phyloP scores from a whole-genome alignment of 2,888 invertebrate genomes.

The Epirrhoe alternata region DNA sequence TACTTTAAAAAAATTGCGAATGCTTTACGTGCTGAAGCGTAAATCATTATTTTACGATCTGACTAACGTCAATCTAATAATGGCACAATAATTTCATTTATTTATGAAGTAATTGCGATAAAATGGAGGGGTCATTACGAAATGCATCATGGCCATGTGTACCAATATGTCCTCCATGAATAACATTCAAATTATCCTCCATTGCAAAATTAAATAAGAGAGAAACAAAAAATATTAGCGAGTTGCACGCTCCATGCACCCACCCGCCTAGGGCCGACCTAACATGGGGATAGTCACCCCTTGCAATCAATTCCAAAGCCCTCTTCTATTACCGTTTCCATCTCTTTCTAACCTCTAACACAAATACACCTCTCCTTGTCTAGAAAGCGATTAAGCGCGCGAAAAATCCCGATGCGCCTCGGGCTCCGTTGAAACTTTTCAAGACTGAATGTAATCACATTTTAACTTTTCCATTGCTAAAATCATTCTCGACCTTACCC shows the following conservation, averaged over 20 bases:
- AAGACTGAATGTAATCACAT: slow-evolving; percentile 65
- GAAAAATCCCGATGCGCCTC: slow-evolving; percentile 67
- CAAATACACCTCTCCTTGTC: slow-evolving; percentile 53
- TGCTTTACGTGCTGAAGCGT: no score
- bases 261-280: slow-evolving; percentile 72
- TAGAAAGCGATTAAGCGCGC: slow-evolving; percentile 63
- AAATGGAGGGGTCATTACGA: not conserved
- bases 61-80: no score
- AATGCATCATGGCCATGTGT: slow-evolving; percentile 11
- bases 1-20: no score
- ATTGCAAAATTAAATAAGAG: slow-evolving; percentile 81
- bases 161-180: slow-evolving; percentile 75
- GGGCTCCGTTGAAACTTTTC: slow-evolving; percentile 61
- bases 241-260: slow-evolving; percentile 69
- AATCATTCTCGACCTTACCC: slow-evolving; percentile 24
- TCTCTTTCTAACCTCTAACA: slow-evolving; percentile 55
- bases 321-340: slow-evolving; percentile 64
- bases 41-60: no score
- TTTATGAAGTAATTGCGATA: not conserved
- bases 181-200: slow-evolving; percentile 79
- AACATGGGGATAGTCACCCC: slow-evolving; percentile 78
- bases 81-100: not conserved
- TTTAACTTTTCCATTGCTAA: slow-evolving; percentile 32
- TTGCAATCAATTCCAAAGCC: slow-evolving; percentile 76
- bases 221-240: slow-evolving; percentile 75